Conservation (phyloP, 2,888 invertebrate species). For the Campopleginae sp. region DNA sequence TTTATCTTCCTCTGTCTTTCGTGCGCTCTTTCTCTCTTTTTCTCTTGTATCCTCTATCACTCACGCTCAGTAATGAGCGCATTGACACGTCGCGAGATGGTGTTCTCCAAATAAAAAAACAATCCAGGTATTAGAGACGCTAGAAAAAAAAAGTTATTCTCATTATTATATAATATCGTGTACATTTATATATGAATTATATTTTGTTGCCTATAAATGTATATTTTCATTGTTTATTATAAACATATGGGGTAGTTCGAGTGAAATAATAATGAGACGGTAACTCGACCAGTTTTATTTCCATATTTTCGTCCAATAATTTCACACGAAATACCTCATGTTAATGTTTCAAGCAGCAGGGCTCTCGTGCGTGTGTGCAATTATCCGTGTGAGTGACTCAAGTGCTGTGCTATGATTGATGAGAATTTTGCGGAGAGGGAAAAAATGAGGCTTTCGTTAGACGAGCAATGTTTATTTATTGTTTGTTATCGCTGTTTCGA, state of each 20-base stretch:
- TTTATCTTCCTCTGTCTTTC: conserved; percentile 17
- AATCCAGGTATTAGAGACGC: conserved; percentile 73
- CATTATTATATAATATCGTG: conserved; percentile 69
- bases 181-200: conserved; percentile 45
- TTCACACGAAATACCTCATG: conserved; percentile 20
- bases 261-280: not conserved
- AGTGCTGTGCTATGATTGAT: conserved; percentile 31
- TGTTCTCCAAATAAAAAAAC: conserved; percentile 62
- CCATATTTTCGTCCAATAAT: not conserved
- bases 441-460: conserved; percentile 62
- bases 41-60: conserved; percentile 37
- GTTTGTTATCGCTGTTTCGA: conserved; percentile 22
- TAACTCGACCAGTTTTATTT: not conserved
- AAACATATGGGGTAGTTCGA: conserved; percentile 9
- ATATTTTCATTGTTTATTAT: conserved; percentile 8
- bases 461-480: conserved; percentile 59
- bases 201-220: conserved; percentile 28
- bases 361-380: conserved; percentile 60
- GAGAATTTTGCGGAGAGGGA: conserved; percentile 35
- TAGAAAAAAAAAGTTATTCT: conserved; percentile 71
- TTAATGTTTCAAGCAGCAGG: conserved; percentile 38
- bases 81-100: conserved; percentile 48
- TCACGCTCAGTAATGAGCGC: conserved; percentile 31
- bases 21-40: conserved; percentile 26
- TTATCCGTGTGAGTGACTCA: conserved; percentile 52